Percentiles rank a stretch among this genome's conserved stretches.
These are phyloP conservation scores for Nezara viridula DNA, from an alignment of 2,888 invertebrate genomes.

Conservation along the genomic window DNA sequence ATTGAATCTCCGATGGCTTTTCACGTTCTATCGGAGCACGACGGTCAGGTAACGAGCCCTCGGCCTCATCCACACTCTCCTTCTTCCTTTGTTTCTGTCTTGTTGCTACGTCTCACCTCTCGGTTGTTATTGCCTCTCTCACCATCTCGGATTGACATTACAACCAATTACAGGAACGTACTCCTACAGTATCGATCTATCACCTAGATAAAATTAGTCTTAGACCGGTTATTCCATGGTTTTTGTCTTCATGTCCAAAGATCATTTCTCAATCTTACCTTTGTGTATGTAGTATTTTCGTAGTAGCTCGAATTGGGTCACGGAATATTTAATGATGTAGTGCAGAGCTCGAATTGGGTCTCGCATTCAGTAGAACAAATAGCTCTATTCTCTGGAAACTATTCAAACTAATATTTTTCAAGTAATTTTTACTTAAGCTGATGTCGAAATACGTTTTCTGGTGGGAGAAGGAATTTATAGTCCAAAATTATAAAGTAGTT, in stretches of 20 bases:
- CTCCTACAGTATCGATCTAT: background rate
- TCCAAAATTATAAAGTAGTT: too few relatives aligned
- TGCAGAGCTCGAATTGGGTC: too few relatives aligned
- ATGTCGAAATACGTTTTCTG: too few relatives aligned
- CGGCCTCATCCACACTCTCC: background rate
- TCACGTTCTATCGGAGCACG: constrained; percentile 44
- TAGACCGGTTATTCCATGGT: background rate
- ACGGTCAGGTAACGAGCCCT: background rate
- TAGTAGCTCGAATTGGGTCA: too few relatives aligned
- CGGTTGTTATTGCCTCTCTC: background rate
- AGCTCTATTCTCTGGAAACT: too few relatives aligned
- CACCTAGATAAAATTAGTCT: background rate
- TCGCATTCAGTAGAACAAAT: too few relatives aligned
- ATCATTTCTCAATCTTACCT: background rate
- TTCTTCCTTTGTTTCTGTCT: background rate
- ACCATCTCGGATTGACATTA: background rate
- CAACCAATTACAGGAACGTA: background rate
- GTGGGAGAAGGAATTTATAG: too few relatives aligned
- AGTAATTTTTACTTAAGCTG: too few relatives aligned
- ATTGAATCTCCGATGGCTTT: constrained; percentile 49
- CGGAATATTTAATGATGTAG: too few relatives aligned
- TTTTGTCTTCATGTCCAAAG: background rate
- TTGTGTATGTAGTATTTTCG: background rate
- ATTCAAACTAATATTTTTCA: too few relatives aligned
- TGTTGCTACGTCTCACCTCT: background rate